Percentiles rank a stretch among this genome's conserved stretches.
Conservation (phyloP, 2,888 invertebrate genomes). For the Sabellastarte sp. region DNA sequence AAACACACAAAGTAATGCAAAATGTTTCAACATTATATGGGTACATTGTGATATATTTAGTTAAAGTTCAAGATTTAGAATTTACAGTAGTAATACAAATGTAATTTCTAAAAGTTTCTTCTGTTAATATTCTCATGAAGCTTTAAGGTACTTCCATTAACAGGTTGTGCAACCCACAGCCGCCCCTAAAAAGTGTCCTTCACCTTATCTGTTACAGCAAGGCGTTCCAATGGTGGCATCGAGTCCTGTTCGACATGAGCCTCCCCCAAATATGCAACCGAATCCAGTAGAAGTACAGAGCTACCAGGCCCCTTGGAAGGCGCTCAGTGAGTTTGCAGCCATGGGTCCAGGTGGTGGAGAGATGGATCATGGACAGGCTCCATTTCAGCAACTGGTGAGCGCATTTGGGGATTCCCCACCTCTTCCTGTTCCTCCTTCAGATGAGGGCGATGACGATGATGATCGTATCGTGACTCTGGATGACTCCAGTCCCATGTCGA, state of each 20-base stretch:
- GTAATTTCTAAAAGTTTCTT: no score
- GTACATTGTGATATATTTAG: no score
- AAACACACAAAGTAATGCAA: no score
- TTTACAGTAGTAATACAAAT: no score
- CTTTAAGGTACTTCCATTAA: neutral
- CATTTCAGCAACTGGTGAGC: constrained; percentile 94
- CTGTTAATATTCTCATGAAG: no score
- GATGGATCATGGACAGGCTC: constrained; percentile 81
- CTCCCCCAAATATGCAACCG: constrained; percentile 43
- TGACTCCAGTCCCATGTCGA: constrained; percentile 5
- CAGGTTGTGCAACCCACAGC: neutral
- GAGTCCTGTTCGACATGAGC: constrained; percentile 67
- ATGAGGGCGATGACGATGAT: constrained; percentile 48
- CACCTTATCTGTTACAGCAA: constrained; percentile 61
- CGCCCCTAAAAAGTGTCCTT: neutral
- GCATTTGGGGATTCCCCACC: constrained; percentile 19
- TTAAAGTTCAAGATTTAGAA: no score
- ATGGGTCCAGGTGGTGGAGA: constrained; percentile 65
- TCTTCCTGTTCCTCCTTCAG: constrained; percentile 14
- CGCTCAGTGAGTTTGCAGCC: constrained; percentile 90
- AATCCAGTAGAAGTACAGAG: constrained; percentile 84
- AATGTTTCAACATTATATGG: no score
- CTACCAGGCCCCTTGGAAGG: constrained; percentile 93
- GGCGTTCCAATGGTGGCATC: constrained; percentile 98
- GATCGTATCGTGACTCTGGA: constrained; percentile 47